Evolutionary conservation across 2,888 invertebrate genomes (phyloP).

Genomic region (Chloroclysta siterata): DNA sequence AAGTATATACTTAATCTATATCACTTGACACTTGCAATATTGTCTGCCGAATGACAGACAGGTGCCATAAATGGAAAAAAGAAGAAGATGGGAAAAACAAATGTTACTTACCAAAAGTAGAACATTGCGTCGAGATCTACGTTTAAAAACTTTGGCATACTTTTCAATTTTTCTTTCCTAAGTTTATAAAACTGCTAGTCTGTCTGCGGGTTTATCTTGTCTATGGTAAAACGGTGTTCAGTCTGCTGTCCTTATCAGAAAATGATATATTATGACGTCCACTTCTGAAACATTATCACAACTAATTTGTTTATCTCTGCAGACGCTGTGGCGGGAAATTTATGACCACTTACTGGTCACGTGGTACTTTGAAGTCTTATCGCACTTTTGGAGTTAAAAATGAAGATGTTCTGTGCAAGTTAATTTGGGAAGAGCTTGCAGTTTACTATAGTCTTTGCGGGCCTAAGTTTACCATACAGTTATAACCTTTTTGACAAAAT

Average conservation of each 20-base stretch:
- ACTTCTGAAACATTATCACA: slow-evolving; percentile 50
- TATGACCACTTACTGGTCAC: slow-evolving; percentile 56
- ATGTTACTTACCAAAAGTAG: too few relatives aligned
- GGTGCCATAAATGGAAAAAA: too few relatives aligned
- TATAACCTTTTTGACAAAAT: too few relatives aligned
- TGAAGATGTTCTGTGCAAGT: slow-evolving; percentile 16
- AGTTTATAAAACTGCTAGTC: background rate
- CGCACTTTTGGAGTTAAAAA: slow-evolving; percentile 27
- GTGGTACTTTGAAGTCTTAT: slow-evolving; percentile 42
- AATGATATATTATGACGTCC: slow-evolving; percentile 46
- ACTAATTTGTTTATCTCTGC: slow-evolving; percentile 72
- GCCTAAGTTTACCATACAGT: too few relatives aligned
- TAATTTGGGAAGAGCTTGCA: slow-evolving; percentile 7
- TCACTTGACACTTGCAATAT: too few relatives aligned
- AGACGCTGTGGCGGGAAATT: slow-evolving; percentile 49
- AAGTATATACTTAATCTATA: too few relatives aligned
- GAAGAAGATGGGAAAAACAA: too few relatives aligned
- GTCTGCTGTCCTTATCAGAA: slow-evolving; percentile 37
- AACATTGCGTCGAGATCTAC: too few relatives aligned
- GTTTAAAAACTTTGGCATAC: background rate
- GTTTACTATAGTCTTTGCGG: background rate
- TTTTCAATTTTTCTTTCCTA: background rate
- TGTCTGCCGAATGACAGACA: too few relatives aligned
- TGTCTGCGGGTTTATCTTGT: background rate
- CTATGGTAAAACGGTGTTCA: slow-evolving; percentile 16